Conservation (phyloP, 2,888 invertebrate species). For the Lasioglossum pauxillum region DNA sequence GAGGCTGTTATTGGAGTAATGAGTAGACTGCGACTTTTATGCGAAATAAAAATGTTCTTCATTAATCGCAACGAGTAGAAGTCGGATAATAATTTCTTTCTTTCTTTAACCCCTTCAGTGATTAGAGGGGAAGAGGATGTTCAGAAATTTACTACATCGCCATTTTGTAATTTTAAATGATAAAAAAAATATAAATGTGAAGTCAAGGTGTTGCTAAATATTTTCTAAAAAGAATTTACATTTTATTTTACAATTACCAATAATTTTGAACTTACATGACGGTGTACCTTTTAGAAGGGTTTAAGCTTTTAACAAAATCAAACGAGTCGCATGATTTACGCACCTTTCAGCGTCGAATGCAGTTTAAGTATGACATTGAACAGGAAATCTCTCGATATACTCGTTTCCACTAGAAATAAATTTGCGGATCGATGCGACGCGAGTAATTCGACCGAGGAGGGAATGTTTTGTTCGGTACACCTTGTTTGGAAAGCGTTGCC, state of each 20-base stretch:
- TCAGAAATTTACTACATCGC: too few species aligned
- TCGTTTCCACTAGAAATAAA: not conserved
- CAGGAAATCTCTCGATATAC: not conserved
- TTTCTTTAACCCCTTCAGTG: not conserved
- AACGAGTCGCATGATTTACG: not conserved
- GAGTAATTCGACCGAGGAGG: constrained; percentile 41
- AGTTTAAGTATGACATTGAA: not conserved
- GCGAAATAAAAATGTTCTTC: not conserved
- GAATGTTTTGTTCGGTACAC: constrained; percentile 43
- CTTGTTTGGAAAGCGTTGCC: constrained; percentile 52
- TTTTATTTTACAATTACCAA: not conserved
- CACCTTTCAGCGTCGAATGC: not conserved
- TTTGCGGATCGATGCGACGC: constrained; percentile 39
- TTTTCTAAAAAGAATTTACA: not conserved
- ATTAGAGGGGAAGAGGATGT: too few species aligned
- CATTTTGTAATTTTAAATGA: too few species aligned
- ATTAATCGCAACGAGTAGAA: not conserved
- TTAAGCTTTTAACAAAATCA: not conserved
- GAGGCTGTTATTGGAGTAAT: not conserved
- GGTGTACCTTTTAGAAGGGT: not conserved
- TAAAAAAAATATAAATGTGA: not conserved
- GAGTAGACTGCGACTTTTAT: not conserved
- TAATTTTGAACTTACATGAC: not conserved
- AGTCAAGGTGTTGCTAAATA: too few species aligned
- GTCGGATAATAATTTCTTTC: not conserved